Evolutionary conservation across 2,797 vertebrate species (phyloP).

Genomic region (Sebastes itinus): DNA sequence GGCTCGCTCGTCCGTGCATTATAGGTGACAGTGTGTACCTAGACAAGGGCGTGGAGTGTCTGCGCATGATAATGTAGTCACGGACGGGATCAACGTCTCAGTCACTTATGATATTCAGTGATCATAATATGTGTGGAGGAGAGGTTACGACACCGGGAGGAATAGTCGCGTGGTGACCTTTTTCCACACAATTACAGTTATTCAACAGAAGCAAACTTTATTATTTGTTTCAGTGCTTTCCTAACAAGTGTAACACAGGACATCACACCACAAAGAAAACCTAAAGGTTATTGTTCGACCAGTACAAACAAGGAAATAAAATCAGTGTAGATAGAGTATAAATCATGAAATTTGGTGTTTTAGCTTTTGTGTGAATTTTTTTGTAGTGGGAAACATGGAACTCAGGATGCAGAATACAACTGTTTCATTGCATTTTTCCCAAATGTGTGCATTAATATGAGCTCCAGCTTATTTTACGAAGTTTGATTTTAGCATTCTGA

Average conservation of each 20-base stretch:
- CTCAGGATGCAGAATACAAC: no score
- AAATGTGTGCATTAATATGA: no score
- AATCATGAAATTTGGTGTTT: background rate
- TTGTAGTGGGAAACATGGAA: no score
- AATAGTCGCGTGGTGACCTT: background rate
- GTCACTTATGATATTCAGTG: conserved; percentile 36
- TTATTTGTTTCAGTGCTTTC: background rate
- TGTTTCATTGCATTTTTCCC: background rate
- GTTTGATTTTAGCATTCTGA: background rate
- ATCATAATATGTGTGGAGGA: conserved; percentile 5
- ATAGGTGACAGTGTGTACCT: conserved; percentile 41
- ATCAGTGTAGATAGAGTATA: background rate
- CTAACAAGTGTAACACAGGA: background rate
- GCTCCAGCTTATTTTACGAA: background rate
- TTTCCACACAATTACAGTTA: background rate
- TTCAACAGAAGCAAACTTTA: background rate
- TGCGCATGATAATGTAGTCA: conserved; percentile 60
- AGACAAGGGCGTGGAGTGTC: conserved; percentile 35
- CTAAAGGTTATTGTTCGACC: background rate
- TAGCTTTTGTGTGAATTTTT: background rate
- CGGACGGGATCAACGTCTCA: conserved; percentile 38
- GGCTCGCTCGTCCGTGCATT: conserved; percentile 18
- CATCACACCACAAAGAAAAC: background rate
- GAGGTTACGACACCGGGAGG: background rate
- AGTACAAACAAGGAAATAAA: background rate